Evolutionary conservation across 2,113 vertebrate species (phyloP), one percentile per base, ranked within the genome.

Genomic region (Hiodon alosoides): DNA sequence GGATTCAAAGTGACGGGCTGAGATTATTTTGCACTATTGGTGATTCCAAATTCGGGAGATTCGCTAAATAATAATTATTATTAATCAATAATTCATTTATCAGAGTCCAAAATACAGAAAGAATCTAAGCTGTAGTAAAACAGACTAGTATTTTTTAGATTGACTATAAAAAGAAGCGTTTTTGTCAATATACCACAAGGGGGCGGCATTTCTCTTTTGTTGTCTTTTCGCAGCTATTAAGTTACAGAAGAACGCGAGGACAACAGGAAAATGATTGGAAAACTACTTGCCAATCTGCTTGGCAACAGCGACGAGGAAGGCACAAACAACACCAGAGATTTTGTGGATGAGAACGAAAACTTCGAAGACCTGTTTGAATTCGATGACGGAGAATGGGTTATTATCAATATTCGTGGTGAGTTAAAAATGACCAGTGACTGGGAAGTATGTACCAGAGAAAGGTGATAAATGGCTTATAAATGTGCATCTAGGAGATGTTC

Each of bases 361-460:
- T 78, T 55, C 1, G 82, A 85, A 52, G 72, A 89, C 9, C 79
- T 89, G 60, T 77, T 79, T 67, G 90, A 91, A 82, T 81, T 73
- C 77, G 91, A 92, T 65, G 90, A 92, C 4, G 90, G 86, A 74
- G 90, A 81, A 16, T 92, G 90, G 90, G 78, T 92, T 69, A 76
- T 92, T 8, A 83, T 92, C 17, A 81, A 84, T 7, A 74, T 90
- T 13, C 82, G 87, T 73, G 90, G 90, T 92, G 68, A 85, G 83
- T 75, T 1, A 2, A 10, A n/a, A 3, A 47, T 61, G 8, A 59
- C 9, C 14, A 11, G 58, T 8, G 11, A 60, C 14, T 59, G 0
- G 0, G 54, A 46, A 16, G 31, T 59, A 9, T n/a, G 31, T 31
- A 10, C 10, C 10, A 57, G 10, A 57, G 54, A 57, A 10, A 57